Conservation (phyloP, 2,113 vertebrate species). For the Pteropus alecto region DNA sequence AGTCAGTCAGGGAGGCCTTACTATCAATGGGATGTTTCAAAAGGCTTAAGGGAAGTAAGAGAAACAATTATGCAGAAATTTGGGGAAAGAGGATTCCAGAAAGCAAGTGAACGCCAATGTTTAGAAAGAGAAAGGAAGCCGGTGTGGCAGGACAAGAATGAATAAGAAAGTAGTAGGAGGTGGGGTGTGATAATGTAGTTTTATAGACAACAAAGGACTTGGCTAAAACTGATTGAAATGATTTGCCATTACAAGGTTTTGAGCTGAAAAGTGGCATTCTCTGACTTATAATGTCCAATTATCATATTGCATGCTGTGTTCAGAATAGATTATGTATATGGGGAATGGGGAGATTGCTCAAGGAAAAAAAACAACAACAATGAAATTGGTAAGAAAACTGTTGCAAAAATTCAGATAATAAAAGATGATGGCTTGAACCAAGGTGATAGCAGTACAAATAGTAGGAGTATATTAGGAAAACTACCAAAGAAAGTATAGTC, state of each 20-base stretch:
- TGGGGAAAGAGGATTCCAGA: background rate
- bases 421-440: background rate
- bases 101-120: background rate
- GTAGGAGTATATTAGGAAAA: background rate
- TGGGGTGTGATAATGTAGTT: background rate
- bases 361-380: background rate
- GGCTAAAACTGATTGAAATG: background rate
- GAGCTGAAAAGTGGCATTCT: background rate
- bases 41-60: background rate
- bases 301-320: background rate
- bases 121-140: background rate
- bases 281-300: background rate
- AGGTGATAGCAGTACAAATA: background rate
- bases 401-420: background rate
- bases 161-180: background rate
- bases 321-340: background rate
- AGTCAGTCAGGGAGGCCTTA: background rate
- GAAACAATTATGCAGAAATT: background rate
- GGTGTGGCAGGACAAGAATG: background rate
- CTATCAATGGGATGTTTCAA: background rate
- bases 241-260: background rate
- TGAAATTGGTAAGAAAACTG: background rate
- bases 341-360: background rate
- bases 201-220: background rate
- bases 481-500: background rate